phyloP scores from a whole-genome alignment of 2,113 vertebrate genomes.

The Melanostigma gelatinosum region DNA sequence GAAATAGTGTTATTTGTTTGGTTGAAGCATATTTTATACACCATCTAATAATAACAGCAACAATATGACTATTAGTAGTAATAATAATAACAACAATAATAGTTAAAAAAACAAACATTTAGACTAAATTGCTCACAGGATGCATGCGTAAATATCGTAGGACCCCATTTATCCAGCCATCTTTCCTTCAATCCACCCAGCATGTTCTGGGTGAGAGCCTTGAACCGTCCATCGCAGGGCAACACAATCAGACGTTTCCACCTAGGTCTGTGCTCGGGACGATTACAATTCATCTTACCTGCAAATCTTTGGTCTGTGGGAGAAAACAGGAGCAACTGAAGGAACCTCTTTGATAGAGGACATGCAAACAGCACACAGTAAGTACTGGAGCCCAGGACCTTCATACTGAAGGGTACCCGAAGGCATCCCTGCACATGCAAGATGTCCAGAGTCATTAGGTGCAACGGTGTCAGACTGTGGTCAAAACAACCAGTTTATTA shows the following conservation, averaged over 20 bases:
- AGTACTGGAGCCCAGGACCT: neutral
- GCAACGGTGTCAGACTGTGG: neutral
- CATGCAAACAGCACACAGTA: neutral
- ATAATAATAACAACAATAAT: too few relatives aligned
- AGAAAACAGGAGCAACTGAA: neutral
- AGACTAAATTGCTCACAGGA: neutral
- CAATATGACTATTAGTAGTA: neutral
- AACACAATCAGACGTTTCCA: neutral
- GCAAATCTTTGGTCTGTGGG: neutral
- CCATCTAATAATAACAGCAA: neutral
- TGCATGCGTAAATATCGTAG: neutral
- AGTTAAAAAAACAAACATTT: neutral
- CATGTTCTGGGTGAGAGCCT: neutral
- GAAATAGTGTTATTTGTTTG: neutral
- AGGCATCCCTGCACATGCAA: neutral
- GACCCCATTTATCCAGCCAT: neutral
- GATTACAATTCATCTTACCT: neutral
- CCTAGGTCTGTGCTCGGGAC: neutral
- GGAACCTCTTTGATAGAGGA: neutral
- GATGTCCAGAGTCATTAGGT: neutral
- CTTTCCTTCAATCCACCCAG: neutral
- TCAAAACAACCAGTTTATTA: neutral
- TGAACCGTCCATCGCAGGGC: neutral
- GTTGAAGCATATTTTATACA: neutral
- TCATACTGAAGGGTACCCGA: neutral